Percentiles rank a stretch among this genome's conserved stretches.
phyloP scores from a whole-genome alignment of 1,140 invertebrate species.

The Aphis gossypii region DNA sequence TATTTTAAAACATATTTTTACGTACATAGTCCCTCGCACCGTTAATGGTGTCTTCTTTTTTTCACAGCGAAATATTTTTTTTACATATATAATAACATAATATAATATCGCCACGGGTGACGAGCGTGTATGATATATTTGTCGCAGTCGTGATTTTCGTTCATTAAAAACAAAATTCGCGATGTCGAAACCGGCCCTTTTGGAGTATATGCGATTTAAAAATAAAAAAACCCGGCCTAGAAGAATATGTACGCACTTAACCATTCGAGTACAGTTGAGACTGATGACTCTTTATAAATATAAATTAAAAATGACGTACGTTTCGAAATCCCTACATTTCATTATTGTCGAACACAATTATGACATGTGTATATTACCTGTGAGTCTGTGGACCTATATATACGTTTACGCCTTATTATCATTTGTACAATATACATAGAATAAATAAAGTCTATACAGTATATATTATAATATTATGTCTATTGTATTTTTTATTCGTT shows the following conservation, averaged over 20 bases:
- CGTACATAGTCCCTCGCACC: neutral
- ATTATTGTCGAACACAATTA: neutral
- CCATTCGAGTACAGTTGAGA: neutral
- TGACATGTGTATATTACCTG: neutral
- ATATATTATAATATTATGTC: too few relatives aligned
- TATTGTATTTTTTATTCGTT: neutral
- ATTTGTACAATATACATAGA: too few relatives aligned
- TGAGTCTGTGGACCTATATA: too few relatives aligned
- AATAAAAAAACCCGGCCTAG: neutral
- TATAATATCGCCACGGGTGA: neutral
- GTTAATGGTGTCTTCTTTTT: neutral
- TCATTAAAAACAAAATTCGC: neutral
- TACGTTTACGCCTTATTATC: too few relatives aligned
- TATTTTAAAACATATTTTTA: neutral
- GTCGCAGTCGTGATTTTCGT: neutral
- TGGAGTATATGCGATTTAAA: neutral
- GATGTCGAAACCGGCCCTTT: neutral
- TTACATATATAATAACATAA: neutral
- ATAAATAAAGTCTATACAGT: too few relatives aligned
- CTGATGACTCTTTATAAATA: neutral
- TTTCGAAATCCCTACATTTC: neutral
- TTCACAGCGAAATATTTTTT: neutral
- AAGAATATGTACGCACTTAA: neutral
- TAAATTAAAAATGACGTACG: neutral
- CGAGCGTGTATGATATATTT: neutral